Conservation (phyloP, 2,888 invertebrate species). For the Slavum lentiscoides region DNA sequence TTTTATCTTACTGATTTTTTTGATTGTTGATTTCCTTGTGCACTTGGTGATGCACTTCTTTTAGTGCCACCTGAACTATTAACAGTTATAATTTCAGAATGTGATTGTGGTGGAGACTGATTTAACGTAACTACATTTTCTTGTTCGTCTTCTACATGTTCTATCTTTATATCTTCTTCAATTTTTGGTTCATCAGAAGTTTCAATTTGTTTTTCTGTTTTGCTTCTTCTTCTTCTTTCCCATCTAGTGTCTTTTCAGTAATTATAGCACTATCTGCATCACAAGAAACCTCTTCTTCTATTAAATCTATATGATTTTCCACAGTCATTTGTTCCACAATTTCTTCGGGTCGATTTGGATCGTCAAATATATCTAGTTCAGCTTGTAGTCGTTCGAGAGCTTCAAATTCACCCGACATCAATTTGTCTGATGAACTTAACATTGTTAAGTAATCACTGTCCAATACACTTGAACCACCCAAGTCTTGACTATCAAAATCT, state of each 20-base stretch:
- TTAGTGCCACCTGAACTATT: slow-evolving; percentile 30
- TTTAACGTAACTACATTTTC: slow-evolving; percentile 27
- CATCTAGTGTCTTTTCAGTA: neutral
- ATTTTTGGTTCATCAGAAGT: neutral
- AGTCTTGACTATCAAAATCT: slow-evolving; percentile 49
- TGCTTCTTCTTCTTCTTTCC: slow-evolving; percentile 1
- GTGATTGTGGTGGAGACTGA: slow-evolving; percentile 6
- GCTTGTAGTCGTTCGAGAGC: slow-evolving; percentile 61
- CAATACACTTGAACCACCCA: slow-evolving; percentile 38
- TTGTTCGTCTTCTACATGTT: neutral
- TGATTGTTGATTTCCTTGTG: slow-evolving; percentile 31
- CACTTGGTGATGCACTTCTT: slow-evolving; percentile 39
- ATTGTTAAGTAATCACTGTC: slow-evolving; percentile 46
- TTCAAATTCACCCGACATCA: slow-evolving; percentile 59
- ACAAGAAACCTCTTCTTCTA: slow-evolving; percentile 49
- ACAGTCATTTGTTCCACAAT: slow-evolving; percentile 45
- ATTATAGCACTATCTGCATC: neutral
- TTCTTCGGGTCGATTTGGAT: slow-evolving; percentile 49
- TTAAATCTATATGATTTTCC: slow-evolving; percentile 42
- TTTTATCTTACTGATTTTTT: slow-evolving; percentile 48
- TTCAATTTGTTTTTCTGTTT: neutral
- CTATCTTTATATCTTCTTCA: neutral
- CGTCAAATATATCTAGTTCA: slow-evolving; percentile 59
- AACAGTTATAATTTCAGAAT: slow-evolving; percentile 27
- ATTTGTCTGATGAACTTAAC: slow-evolving; percentile 29